Percentiles rank a stretch among this genome's conserved stretches.
Conservation (phyloP, 2,113 vertebrate genomes). For the Myocastor coypus region DNA sequence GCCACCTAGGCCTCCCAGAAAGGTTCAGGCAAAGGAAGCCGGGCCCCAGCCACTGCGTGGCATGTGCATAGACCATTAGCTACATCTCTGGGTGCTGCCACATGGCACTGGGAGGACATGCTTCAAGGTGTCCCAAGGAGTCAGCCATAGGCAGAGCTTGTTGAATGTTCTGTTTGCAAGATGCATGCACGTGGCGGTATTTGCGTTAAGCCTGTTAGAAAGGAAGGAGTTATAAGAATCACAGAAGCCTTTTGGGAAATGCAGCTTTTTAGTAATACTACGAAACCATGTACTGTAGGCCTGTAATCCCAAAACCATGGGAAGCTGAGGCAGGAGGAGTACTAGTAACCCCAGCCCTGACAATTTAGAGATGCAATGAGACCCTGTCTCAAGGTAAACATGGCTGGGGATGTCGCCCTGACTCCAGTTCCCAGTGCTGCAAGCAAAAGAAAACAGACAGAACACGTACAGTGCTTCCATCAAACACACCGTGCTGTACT, state of each 20-base stretch:
- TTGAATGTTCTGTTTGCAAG: conserved; percentile 27
- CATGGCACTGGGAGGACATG: background rate
- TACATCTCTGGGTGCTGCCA: background rate
- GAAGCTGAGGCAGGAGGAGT: background rate
- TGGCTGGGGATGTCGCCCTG: background rate
- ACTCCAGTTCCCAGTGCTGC: background rate
- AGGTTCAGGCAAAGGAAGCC: background rate
- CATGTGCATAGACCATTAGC: no score
- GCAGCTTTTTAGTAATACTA: background rate
- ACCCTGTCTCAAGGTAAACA: background rate
- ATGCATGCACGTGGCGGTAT: background rate
- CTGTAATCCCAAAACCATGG: background rate
- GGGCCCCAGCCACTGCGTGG: background rate
- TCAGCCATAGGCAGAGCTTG: background rate
- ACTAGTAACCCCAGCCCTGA: background rate
- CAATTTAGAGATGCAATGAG: background rate
- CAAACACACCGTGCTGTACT: background rate
- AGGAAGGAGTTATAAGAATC: background rate
- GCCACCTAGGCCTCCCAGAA: no score
- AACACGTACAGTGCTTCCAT: background rate
- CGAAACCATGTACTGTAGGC: background rate
- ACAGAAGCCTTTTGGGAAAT: background rate
- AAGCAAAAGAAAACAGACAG: background rate
- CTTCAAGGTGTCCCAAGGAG: background rate
- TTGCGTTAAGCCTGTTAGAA: conserved; percentile 10